phyloP scores from a whole-genome alignment of 1,140 invertebrate species.

The Diabrotica virgifera region DNA sequence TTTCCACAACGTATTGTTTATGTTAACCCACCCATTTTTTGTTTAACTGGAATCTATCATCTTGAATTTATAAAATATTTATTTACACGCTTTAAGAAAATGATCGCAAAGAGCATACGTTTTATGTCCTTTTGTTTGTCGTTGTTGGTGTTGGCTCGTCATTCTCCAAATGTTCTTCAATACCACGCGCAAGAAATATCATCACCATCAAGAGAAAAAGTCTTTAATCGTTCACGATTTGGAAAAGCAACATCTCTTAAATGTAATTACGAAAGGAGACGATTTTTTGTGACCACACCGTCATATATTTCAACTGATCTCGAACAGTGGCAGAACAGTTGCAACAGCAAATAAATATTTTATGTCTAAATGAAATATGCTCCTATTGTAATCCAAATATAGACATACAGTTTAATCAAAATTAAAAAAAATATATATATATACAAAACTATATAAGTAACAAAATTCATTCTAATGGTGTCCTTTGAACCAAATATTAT shows the following conservation, averaged over 20 bases:
- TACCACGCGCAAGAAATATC: slow-evolving; percentile 14
- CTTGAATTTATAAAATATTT: too few species aligned
- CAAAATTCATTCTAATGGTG: too few species aligned
- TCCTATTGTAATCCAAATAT: too few species aligned
- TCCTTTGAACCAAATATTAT: too few species aligned
- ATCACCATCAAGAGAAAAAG: slow-evolving; percentile 17
- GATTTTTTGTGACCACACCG: slow-evolving; percentile 15
- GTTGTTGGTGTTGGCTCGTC: background rate
- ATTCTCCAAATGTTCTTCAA: slow-evolving; percentile 4
- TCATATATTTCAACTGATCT: slow-evolving; percentile 3
- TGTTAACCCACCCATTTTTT: too few species aligned
- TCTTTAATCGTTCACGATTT: slow-evolving; percentile 16
- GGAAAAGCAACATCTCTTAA: slow-evolving; percentile 16
- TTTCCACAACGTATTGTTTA: too few species aligned
- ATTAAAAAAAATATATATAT: too few species aligned
- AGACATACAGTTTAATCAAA: too few species aligned
- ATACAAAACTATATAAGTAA: too few species aligned
- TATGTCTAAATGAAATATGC: too few species aligned
- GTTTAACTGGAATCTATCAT: too few species aligned
- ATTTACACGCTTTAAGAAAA: background rate
- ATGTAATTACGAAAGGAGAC: slow-evolving; percentile 11
- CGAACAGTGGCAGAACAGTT: background rate
- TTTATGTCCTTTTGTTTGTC: background rate
- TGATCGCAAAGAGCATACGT: background rate
- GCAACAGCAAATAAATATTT: background rate